Base-by-base conservation (phyloP, 2,888 invertebrate genomes). In the Temnothorax ravouxi region DNA sequence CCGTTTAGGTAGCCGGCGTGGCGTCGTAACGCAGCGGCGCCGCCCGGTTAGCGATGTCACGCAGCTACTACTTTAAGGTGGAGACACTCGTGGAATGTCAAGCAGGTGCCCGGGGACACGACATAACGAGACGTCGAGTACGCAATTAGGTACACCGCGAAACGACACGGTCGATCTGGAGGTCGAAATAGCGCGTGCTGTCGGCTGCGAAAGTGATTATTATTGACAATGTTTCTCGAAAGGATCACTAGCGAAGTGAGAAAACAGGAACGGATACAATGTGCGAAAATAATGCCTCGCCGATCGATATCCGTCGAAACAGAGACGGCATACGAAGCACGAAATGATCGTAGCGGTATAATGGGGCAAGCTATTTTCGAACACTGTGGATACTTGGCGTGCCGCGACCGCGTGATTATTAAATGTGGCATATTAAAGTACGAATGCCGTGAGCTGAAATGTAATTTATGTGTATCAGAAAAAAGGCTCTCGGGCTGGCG, bases 121-220 rank as follows among this genome's bases (percentile, higher is more conserved):
- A 74, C 64, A 71, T 84, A 88, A 86, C 81, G 56, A 83, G 61
- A 38, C 50, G 25, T 44, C 21, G 47, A 71, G 54, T 47, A 25
- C 44, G 71, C 69, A 88, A 83, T 84, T 69, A n/a, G n/a, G n/a
- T n/a, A 64, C 72, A 69, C 25, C 67, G 38, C 21, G 62, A 77
- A 75, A 80, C 47, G 75, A 64, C 38, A 67, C 66, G 54, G 44
- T 56, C 80, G 67, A 67, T 80, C 62, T 52, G 59, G 61, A 76
- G 76, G 80, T 66, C 66, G 69, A 74, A 66, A 56, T 71, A 83
- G 83, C 88, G 47, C 69, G 84, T 80, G 71, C 52, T 77, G 79
- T 75, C 84, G 72, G 66, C 81, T 83, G 88, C 86, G 83, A 88
- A 88, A 88, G 83, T 80, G 77, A 69, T 64, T 52, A 69, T 64